Evolutionary conservation across 2,113 vertebrate species (phyloP).

Genomic region (Aythya baeri): DNA sequence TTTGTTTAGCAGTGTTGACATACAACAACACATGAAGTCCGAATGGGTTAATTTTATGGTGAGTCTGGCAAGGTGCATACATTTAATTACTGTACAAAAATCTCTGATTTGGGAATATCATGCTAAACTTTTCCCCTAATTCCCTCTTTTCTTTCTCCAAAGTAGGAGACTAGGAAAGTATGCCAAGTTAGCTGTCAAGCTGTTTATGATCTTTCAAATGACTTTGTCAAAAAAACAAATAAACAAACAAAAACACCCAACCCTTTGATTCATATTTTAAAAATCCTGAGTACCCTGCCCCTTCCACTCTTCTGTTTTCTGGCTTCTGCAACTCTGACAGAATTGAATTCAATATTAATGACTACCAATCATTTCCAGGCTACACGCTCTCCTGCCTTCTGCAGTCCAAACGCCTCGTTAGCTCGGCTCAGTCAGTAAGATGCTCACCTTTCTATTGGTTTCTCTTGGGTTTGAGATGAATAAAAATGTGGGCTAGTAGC

Average conservation of each 20-base stretch:
- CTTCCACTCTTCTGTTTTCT: conserved; percentile 9
- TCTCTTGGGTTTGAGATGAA: neutral
- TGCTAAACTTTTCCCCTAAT: neutral
- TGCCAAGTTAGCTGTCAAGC: conserved; percentile 8
- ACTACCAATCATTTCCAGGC: conserved; percentile 6
- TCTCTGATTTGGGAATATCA: neutral
- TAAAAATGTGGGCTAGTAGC: neutral
- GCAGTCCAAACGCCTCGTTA: neutral
- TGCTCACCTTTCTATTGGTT: neutral
- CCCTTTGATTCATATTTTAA: conserved; percentile 63
- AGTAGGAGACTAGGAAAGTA: neutral
- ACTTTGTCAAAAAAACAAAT: neutral
- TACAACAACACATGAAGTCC: neutral
- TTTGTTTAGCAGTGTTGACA: neutral
- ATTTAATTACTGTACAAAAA: conserved; percentile 22
- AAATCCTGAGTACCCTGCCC: conserved; percentile 27
- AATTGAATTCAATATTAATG: conserved; percentile 43
- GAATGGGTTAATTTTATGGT: conserved; percentile 9
- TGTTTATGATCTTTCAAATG: conserved; percentile 37
- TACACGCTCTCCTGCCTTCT: neutral
- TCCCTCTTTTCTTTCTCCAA: neutral
- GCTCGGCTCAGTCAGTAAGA: neutral
- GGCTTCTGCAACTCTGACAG: conserved; percentile 13
- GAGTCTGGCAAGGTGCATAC: neutral
- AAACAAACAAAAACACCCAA: neutral